Base-by-base conservation (phyloP, 2,797 vertebrate genomes). In the Sitta carolinensis region DNA sequence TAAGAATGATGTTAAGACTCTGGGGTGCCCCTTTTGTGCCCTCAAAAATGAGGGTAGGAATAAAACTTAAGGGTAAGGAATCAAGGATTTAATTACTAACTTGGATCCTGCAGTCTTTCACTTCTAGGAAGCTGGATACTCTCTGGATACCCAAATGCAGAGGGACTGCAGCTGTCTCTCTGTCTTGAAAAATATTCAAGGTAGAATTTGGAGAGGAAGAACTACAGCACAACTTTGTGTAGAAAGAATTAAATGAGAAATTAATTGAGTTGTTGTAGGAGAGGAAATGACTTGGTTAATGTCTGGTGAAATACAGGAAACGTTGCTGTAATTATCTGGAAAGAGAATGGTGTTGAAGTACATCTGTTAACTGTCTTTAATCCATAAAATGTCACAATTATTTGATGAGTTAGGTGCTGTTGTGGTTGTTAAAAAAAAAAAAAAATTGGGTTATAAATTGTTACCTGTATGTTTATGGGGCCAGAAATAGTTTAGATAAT, bases 211-310 rank as follows among this genome's bases (percentile, higher is more conserved):
- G 52, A 55, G 84, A 78, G 63, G 57, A 90, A 89, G 58, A 29
- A 16, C 16, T 84, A 17, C 29, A 64, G 38, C 43, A 45, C 12
- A 73, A 64, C 30, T 86, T 51, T 1, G 14, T 40, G 18, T n/a
- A 36, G 57, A 48, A 67, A 74, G 15, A 67, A 82, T 70, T 58
- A 79, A 85, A 34, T 75, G 73, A 69, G 70, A 83, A 93, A 93
- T 82, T 61, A 89, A 91, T 83, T 81, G 69, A 2, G 1, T 32
- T 89, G 34, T 86, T 91, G 30, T 0, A 50, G 52, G 62, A 77
- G 76, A 82, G 84, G 89, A 86, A 91, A 88, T 92, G 32, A 63
- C 50, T 80, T 84, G 47, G 23, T 92, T 81, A 87, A 11, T 59
- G 59, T 40, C 19, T 72, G 50, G 58, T 66, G 62, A 83, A 87